phyloP scores from a whole-genome alignment of 2,888 invertebrate genomes.

The Apamea monoglypha region DNA sequence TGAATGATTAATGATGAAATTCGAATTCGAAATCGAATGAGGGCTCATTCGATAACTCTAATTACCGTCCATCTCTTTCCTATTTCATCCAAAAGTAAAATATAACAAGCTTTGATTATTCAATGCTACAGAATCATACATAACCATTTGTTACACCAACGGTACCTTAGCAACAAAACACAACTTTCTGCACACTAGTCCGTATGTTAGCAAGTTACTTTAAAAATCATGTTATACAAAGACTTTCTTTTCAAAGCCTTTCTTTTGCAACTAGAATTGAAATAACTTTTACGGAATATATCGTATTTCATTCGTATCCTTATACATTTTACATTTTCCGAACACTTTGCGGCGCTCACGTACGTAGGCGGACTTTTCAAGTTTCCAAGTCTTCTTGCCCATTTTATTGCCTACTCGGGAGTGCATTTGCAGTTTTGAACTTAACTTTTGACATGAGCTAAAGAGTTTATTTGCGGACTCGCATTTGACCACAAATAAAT shows the following conservation, averaged over 20 bases:
- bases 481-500: conserved; percentile 4
- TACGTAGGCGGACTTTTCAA: conserved; percentile 18
- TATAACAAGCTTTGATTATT: conserved; percentile 19
- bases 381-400: conserved; percentile 24
- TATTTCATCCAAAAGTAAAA: not conserved
- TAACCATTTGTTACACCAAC: conserved; percentile 12
- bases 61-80: not conserved
- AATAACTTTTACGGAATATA: conserved; percentile 44
- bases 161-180: not conserved
- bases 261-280: conserved; percentile 20
- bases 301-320: conserved; percentile 41
- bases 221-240: conserved; percentile 20
- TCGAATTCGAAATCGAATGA: too few species aligned
- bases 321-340: conserved; percentile 42
- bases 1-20: too few species aligned
- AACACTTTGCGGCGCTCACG: conserved; percentile 34
- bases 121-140: conserved; percentile 19
- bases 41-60: not conserved
- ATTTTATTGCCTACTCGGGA: conserved; percentile 25
- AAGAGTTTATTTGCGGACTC: conserved; percentile 14
- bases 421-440: conserved; percentile 38
- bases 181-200: not conserved
- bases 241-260: conserved; percentile 25
- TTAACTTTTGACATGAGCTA: conserved; percentile 24
- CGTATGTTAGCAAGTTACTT: conserved; percentile 8